These are phyloP conservation scores for Rallus limicola DNA, from an alignment of 2,113 vertebrate genomes.

Conservation along the genomic window DNA sequence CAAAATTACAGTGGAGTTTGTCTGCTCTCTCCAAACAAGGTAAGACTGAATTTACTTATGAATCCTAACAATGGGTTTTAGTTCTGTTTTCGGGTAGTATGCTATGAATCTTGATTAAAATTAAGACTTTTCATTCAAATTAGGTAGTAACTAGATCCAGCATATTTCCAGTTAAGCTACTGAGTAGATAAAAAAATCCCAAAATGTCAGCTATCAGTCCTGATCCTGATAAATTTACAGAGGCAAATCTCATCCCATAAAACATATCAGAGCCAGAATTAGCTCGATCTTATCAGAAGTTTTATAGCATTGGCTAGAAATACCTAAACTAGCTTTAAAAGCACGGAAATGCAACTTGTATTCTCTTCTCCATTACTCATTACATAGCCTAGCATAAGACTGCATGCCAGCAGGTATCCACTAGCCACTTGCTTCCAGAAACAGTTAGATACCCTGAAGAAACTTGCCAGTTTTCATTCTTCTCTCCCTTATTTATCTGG, in stretches of 20 bases:
- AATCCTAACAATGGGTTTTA: neutral
- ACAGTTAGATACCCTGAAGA: neutral
- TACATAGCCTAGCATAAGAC: neutral
- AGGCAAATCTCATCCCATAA: neutral
- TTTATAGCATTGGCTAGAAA: neutral
- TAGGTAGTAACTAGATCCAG: neutral
- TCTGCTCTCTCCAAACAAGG: conserved; percentile 75
- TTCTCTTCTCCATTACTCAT: neutral
- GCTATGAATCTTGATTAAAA: neutral
- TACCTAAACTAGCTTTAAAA: neutral
- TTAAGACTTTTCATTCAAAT: neutral
- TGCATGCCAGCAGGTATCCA: neutral
- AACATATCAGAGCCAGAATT: neutral
- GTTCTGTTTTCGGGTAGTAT: neutral
- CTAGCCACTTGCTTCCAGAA: neutral
- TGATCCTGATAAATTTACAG: neutral
- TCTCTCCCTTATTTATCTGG: neutral
- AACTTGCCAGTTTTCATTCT: neutral
- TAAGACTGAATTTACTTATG: conserved; percentile 57
- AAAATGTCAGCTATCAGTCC: neutral
- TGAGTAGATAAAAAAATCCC: neutral
- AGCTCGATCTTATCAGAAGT: neutral
- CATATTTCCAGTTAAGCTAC: neutral
- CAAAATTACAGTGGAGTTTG: conserved; percentile 73
- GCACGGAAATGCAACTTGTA: neutral